Base-by-base conservation (phyloP, 2,113 vertebrate genomes). In the Chascanopsetta lugubris region DNA sequence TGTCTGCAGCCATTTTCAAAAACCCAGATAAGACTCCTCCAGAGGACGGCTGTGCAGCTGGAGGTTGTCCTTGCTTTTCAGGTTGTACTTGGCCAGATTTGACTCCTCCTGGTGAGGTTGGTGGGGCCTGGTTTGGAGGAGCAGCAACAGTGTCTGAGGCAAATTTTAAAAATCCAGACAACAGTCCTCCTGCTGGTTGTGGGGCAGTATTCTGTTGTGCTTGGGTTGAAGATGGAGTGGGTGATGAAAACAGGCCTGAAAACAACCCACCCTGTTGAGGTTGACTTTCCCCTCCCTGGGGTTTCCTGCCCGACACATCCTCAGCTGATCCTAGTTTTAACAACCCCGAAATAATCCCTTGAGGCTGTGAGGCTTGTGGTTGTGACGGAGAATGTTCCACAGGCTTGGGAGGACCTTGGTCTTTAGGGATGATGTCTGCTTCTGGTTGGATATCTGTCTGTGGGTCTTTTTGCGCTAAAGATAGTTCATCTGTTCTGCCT, bases 281-380 rank as follows among this genome's bases (percentile, higher is more conserved):
- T 51, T 88, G 89, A 62, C 36, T 68, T 60, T 49, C 59, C 15
- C 27, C 75, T 63, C 30, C 72, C 29, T 86, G 69, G 17, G 45
- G 17, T 83, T 82, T 88, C 43, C 67, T 74, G 6, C 55, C 65
- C 61, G 57, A 70, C 9, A 57, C 22, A 48, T 91, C 90, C 75
- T 94, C 91, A 32, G 75, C 70, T 74, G 93, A 89, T 76, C 92
- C 85, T 61, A 87, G 85, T 72, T 91, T 96, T 29, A 91, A 58
- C 38, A 90, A 53, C 22, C 90, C 83, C 54, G 90, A 83, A 18
- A 91, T 29, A 49, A 91, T 72, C 15, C 87, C 85, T 56, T 86
- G 80, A 43, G 68, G 24, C 64, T 85, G 69, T 15, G 76, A 25
- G 12, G 58, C 8, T 72, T 82, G 51, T 25, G 69, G 40, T 74